Evolutionary conservation across 2,797 vertebrate species (phyloP), one percentile per base, ranked within the genome.

Genomic region (Malacoctenus gilli): DNA sequence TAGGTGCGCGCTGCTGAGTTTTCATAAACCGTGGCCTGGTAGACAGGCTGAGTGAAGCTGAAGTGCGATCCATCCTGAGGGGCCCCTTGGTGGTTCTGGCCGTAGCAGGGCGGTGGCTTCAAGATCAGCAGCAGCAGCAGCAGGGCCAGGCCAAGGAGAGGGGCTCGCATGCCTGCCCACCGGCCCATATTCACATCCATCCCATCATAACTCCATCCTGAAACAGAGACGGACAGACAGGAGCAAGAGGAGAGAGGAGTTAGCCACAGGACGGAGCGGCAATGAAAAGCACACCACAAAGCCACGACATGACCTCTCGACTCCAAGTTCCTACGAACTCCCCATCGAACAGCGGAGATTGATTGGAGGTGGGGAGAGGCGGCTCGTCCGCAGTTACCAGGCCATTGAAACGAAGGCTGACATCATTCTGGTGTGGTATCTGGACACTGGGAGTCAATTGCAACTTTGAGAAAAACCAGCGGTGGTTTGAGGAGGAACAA

Each of bases 1-100:
- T 98, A 99, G 75, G 97, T 98, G 80, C 96, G 93, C 6, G 96
- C 97, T 8, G 97, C 96, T 0, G 97, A 99, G 85, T 99, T 99
- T 82, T 99, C 97, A 0, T 97, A 94, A 54, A 99, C 95, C 0
- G 93, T 95, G 16, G 95, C 94, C 64, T 96, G 95, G 84, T 99
- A 98, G 67, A 90, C 82, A 30, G 94, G 81, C 82, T 94, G 92
- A 36, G 95, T 98, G 82, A 99, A 99, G 75, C 92, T 88, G 72
- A 99, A 95, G 31, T 84, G 91, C 43, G 85, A 80, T 32, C 77
- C 80, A 84, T 88, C 62, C 48, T 82, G 72, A 58, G 55, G 41
- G 23, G 40, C 43, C 46, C 70, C 73, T 0, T 87, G 89, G 48
- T 82, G 77, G 19, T 87, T 91, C 69, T 94, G 93, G 82, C 92